phyloP scores from a whole-genome alignment of 2,113 vertebrate species.

The Chionodraco myersi region DNA sequence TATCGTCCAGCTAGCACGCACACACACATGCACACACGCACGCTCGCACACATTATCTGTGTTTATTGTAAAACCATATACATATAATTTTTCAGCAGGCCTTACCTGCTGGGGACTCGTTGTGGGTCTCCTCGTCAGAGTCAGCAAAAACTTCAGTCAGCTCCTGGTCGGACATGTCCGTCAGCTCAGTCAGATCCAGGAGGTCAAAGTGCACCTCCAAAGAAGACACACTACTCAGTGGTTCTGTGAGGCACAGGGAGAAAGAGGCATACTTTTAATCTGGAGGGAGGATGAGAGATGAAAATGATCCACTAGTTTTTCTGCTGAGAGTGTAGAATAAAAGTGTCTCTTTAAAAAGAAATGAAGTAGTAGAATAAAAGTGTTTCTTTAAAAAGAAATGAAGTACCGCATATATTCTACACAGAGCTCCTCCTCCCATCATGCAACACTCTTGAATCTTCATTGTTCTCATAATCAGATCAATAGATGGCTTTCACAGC shows the following conservation, averaged over 20 bases:
- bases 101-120: slow-evolving; percentile 89
- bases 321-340: slow-evolving; percentile 17
- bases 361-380: not conserved
- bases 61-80: not conserved
- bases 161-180: slow-evolving; percentile 98
- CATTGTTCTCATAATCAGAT: slow-evolving; percentile 38
- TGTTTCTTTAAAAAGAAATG: slow-evolving; percentile 6
- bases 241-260: slow-evolving; percentile 83
- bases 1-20: not conserved
- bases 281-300: not conserved
- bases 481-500: slow-evolving; percentile 28
- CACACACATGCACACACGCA: not conserved
- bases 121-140: slow-evolving; percentile 93
- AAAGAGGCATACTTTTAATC: slow-evolving; percentile 6
- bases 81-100: not conserved
- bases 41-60: not conserved
- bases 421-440: slow-evolving; percentile 4
- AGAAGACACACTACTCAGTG: slow-evolving; percentile 96
- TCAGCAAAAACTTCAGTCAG: slow-evolving; percentile 95
- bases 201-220: slow-evolving; percentile 99
- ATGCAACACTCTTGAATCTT: slow-evolving; percentile 5
- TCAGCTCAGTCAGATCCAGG: slow-evolving; percentile 95
- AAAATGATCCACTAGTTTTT: not conserved
- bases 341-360: slow-evolving; percentile 10
- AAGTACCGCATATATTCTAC: slow-evolving; percentile 14